Evolutionary conservation across 64 coral and sea anemone genomes (phyloP), one percentile per base, ranked within the genome.

Genomic region (Hydrozoanthus tunicans): DNA sequence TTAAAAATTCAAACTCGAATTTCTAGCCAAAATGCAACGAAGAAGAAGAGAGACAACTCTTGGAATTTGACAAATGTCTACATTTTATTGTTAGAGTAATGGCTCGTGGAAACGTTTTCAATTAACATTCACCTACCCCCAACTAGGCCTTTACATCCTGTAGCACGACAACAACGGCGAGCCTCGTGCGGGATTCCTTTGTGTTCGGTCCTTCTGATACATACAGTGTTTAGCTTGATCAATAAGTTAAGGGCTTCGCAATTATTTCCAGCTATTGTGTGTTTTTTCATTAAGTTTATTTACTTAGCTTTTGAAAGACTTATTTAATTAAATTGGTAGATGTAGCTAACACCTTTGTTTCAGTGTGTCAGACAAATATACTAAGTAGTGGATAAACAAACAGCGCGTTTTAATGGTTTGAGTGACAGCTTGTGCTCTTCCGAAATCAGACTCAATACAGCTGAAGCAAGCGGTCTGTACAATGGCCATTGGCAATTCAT

Each of bases 231-330:
- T 78, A 81, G 72, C 90, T 74, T 81, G 24, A 52, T 57, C 81
- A 92, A 86, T 90, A 81, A 80, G 81, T 94, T 89, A 80, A 91
- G 62, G 79, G 74, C 59, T 64, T 15, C 63, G 63, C 56, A 91
- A 91, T 93, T 93, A 93, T 91, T 96, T 77, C 70, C 15, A 93
- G 68, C 92, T 76, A 91, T 96, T 96, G 94, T 96, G 68, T 96
- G 92, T 89, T 96, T 93, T 93, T 85, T 91, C 92, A 91, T 93
- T 93, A 88, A 80, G 92, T 93, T 93, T 96, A 91, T 96, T 96
- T 93, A 96, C 89, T 91, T 96, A 92, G 77, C 66, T 83, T 91
- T 79, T 72, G 62, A 94, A 89, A 85, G 81, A 82, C 92, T 94
- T 91, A 94, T 92, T 94, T 97, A 97, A 97, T 97, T 97, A 97